Base-by-base conservation (phyloP, 1,140 invertebrate species). In the Micrasema minimum region DNA sequence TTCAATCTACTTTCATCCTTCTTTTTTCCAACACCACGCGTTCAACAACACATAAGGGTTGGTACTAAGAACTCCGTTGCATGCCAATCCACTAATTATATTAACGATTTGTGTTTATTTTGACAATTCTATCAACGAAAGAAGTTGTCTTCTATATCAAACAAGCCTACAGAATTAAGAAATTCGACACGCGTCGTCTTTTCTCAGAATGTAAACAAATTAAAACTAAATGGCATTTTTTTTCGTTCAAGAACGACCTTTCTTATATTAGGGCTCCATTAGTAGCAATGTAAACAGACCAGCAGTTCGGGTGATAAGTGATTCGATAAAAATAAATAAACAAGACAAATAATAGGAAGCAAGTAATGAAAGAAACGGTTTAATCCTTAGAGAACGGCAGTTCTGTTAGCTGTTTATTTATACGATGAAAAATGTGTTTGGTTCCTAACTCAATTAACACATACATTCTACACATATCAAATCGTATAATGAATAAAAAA, bases 191-290 rank as follows among this genome's bases (percentile, higher is more conserved):
- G 53, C 31, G 12, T 57, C 53, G 26, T 37, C 10, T n/a, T 57
- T 57, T 35, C 26, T 11, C 14, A 5, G 53, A 57, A 38, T 18
- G 53, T 57, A 57, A 57, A 57, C 53, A 35, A 57, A 57, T 35
- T 57, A 16, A 57, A n/a, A 57, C n/a, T 57, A 57, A 57, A 57
- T 35, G 23, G 31, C 53, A 57, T 37, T 31, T 57, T 57, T n/a
- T n/a, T 57, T 57, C 31, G 35, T 57, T 18, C 7, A 57, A 57
- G 53, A 57, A 57, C 53, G 53, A n/a, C 37, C 53, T 57, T 57
- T 57, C 53, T 57, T 57, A 57, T 57, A 57, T 35, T 57, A n/a
- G 57, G 37, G n/a, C 10, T 62, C 57, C 57, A 62, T 62, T 62
- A 62, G 57, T 62, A 6, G 20, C 10, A 43, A 43, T n/a, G 23